Base-by-base conservation (phyloP, 2,888 invertebrate genomes). In the Andrena trimmerana region DNA sequence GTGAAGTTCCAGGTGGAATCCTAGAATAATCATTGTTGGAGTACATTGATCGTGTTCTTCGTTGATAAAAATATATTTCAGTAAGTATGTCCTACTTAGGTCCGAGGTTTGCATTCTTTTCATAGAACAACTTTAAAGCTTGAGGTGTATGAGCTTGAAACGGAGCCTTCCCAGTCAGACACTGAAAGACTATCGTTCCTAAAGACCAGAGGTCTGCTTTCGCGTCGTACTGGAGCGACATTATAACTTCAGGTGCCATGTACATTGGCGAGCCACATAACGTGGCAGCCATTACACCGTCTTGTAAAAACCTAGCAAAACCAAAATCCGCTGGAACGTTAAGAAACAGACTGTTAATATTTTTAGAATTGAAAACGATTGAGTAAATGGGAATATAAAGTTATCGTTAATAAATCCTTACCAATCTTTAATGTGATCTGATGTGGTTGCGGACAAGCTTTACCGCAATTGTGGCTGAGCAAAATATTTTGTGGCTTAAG, bases 251-350 rank as follows among this genome's bases (percentile, higher is more conserved):
- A 0, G 99, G 99, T 50, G 99, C 99, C 99, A 99, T 99, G 94
- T 99, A 99, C 99, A 99, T 99, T 16, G 99, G 99, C 66, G 99
- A 99, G 65, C 99, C 99, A 94, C 99, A 99, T 59, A 99, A 95
- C 48, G 99, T 99, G 84, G 99, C 99, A 74, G 99, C 99, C 99
- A 99, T 99, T 74, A 99, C 99, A 85, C 99, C 99, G 94, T 99
- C 99, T 95, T 98, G 98, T 65, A 99, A 96, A 95, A 99, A 99
- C 93, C 99, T 96, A 72, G 99, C 99, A 95, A 99, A 99, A 69
- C 99, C 99, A 95, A 99, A 99, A 95, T 99, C 99, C 93, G 99
- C 99, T 97, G 94, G 77, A 95, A 94, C 92, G 71, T 42, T 42
- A 42, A 42, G 42, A 42, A 16, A 42, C 42, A 42, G 4, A 5